Evolutionary conservation across 1,140 invertebrate species (phyloP), one percentile per base, ranked within the genome.

Genomic region (Trichonephila clavipes): DNA sequence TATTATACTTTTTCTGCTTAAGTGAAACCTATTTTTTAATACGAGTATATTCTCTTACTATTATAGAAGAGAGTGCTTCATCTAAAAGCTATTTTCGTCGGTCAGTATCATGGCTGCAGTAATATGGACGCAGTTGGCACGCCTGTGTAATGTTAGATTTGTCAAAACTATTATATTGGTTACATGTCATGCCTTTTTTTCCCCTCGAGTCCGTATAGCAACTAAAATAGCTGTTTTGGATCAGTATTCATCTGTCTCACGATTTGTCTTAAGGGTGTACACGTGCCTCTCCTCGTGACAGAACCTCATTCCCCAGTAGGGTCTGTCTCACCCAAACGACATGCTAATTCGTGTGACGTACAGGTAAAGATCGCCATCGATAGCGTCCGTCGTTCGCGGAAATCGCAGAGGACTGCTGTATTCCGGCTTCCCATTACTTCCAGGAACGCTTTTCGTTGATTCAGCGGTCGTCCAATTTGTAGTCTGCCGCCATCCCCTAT

Each of bases 361-460:
- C 66, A 69, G 21, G 66, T 69, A 69, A n/a, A 69, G n/a, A 69
- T 69, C 21, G n/a, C 24, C 66, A 69, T 69, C 66, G 64, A 21
- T 69, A 69, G 10, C 64, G 24, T n/a, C n/a, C n/a, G n/a, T 24
- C 66, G 24, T 69, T 69, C 66, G 66, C 66, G 66, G 69, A 77
- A 77, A 64, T 19, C 62, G 62, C 21, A 18, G 16, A 64, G 62
- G 62, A 77, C 72, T 77, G 72, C 34, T 34, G 72, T 77, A 77
- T 77, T 77, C 72, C 72, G 72, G 72, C 72, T 77, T 77, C 28
- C 18, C 72, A 77, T 40, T 34, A 77, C 72, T 77, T 77, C 72
- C 72, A 77, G 72, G 72, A 77, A 77, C 28, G 72, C 72, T 40
- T 77, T 64, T 77, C 72, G 72, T 77, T 77, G 72, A 77, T 77